Conservation (phyloP, 2,888 invertebrate genomes). For the Lepidocyrtoides sp. region DNA sequence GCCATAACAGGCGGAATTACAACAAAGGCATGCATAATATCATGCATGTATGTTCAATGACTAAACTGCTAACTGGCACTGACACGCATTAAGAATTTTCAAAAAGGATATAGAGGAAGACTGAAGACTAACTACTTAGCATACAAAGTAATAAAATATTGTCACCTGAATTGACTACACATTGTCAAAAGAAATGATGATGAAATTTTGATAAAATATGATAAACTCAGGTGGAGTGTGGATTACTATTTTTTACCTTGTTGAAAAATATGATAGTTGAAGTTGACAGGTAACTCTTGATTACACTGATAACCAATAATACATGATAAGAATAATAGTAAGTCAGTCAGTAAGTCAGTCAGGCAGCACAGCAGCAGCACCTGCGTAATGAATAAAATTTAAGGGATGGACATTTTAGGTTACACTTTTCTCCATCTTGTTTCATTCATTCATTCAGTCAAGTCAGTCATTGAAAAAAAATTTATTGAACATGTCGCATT, state of each 20-base stretch:
- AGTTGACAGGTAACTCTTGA: not conserved
- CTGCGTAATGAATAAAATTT: no score
- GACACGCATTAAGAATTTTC: constrained; percentile 3
- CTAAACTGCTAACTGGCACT: not conserved
- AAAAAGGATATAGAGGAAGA: constrained; percentile 28
- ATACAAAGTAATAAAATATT: no score
- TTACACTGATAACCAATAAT: no score
- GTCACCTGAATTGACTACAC: constrained; percentile 17
- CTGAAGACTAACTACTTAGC: no score
- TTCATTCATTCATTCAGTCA: no score
- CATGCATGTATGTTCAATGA: not conserved
- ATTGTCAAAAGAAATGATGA: not conserved
- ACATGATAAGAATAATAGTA: no score
- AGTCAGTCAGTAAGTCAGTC: not conserved
- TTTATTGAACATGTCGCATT: constrained; percentile 21
- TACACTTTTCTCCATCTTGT: not conserved
- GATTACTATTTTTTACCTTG: not conserved
- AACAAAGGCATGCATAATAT: not conserved
- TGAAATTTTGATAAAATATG: not conserved
- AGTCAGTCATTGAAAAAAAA: not conserved
- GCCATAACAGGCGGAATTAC: not conserved
- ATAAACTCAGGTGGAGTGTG: not conserved
- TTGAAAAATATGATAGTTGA: not conserved
- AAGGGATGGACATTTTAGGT: not conserved
- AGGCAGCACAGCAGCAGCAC: not conserved